Evolutionary conservation across 1,140 invertebrate genomes (phyloP).

Genomic region (Drosophila nikananu): DNA sequence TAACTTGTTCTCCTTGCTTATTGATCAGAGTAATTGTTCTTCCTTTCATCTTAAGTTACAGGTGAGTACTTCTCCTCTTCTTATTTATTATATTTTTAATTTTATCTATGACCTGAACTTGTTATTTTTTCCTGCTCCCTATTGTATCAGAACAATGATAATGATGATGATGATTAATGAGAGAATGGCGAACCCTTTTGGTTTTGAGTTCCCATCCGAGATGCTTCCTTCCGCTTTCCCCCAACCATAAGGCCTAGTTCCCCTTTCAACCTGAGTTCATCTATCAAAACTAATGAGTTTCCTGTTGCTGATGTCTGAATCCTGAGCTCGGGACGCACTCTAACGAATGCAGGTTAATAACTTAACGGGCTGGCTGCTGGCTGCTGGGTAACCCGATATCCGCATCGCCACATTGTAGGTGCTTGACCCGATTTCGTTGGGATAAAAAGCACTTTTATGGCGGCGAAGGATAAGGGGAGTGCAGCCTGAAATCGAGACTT

Average conservation of each 20-base stretch:
- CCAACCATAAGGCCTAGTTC: background rate
- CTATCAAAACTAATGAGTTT: slow-evolving; percentile 40
- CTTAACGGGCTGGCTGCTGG: slow-evolving; percentile 43
- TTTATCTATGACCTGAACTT: background rate
- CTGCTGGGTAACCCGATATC: slow-evolving; percentile 66
- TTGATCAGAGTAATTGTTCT: background rate
- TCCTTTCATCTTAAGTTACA: slow-evolving; percentile 15
- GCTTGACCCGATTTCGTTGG: slow-evolving; percentile 60
- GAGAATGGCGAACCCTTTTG: slow-evolving; percentile 6
- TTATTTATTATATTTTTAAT: background rate
- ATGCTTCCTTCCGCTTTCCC: background rate
- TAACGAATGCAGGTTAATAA: slow-evolving; percentile 60
- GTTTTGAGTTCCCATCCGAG: background rate
- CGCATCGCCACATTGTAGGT: slow-evolving; percentile 44
- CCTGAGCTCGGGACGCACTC: slow-evolving; percentile 1
- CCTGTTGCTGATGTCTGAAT: slow-evolving; percentile 36
- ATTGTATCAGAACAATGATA: slow-evolving; percentile 3
- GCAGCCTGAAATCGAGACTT: slow-evolving; percentile 59
- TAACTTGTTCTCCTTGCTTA: slow-evolving; percentile 3
- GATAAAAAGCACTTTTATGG: slow-evolving; percentile 35
- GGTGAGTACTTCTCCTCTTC: background rate
- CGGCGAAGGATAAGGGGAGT: slow-evolving; percentile 1
- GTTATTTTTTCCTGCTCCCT: slow-evolving; percentile 3
- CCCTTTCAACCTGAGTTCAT: background rate
- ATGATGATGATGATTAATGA: no score